Conservation (phyloP, 1,140 invertebrate genomes). For the Eupeodes corollae region DNA sequence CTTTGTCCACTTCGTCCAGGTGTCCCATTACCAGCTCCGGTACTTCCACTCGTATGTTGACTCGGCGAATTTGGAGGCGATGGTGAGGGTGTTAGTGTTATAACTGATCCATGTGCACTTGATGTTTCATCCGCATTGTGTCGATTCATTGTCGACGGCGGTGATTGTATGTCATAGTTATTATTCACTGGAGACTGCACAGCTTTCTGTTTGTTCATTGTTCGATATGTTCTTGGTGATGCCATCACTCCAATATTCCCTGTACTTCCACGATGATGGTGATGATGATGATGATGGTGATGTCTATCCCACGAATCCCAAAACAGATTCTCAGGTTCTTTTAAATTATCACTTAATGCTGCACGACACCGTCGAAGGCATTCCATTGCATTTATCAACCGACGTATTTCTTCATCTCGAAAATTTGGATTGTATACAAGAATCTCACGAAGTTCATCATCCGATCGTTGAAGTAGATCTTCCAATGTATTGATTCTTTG, state of each 20-base stretch:
- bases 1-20: constrained; percentile 17
- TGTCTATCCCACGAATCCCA: constrained; percentile 88
- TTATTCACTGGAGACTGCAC: constrained; percentile 8
- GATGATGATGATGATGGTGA: constrained; percentile 22
- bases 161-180: constrained; percentile 3
- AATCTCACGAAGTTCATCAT: constrained; percentile 65
- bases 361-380: constrained; percentile 52
- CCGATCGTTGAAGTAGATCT: constrained; percentile 67
- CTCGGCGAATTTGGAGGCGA: constrained; percentile 33
- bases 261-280: constrained; percentile 21
- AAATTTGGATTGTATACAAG: constrained; percentile 52
- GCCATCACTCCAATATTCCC: constrained; percentile 23
- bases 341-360: constrained; percentile 18
- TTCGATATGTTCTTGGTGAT: constrained; percentile 24
- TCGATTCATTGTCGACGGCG: constrained; percentile 8
- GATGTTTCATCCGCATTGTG: constrained; percentile 12
- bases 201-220: constrained; percentile 7
- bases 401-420: constrained; percentile 64
- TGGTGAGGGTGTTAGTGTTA: constrained; percentile 30
- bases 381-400: constrained; percentile 67
- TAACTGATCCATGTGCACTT: constrained; percentile 15
- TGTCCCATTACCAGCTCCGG: constrained; percentile 18
- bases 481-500: constrained; percentile 58
- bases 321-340: constrained; percentile 52
- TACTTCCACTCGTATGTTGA: constrained; percentile 45